Percentiles rank a stretch among this genome's conserved stretches.
phyloP scores from a whole-genome alignment of 2,797 vertebrate species.

The Acanthopagrus latus region DNA sequence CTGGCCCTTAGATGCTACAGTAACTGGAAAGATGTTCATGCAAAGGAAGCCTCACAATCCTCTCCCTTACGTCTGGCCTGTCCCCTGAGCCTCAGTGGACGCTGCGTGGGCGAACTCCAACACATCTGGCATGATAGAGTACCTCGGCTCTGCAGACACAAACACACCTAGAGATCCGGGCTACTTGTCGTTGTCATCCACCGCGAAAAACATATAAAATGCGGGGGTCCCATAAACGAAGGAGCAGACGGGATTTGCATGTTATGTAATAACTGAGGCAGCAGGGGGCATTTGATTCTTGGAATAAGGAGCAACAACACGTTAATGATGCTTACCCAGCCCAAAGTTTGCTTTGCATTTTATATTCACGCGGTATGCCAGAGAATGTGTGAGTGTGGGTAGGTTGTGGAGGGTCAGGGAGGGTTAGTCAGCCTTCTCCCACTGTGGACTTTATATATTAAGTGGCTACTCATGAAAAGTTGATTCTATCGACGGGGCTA shows the following conservation, averaged over 20 bases:
- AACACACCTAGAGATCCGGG: slow-evolving; percentile 20
- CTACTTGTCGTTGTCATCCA: slow-evolving; percentile 24
- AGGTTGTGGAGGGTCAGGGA: slow-evolving; percentile 17
- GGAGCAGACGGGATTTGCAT: slow-evolving; percentile 25
- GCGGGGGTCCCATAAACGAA: not conserved
- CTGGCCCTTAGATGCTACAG: not conserved
- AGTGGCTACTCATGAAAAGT: not conserved
- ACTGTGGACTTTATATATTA: not conserved
- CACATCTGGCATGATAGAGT: slow-evolving; percentile 69
- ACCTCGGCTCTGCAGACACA: slow-evolving; percentile 38
- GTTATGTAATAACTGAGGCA: slow-evolving; percentile 46
- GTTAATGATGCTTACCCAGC: slow-evolving; percentile 48
- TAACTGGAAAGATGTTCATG: slow-evolving; percentile 22
- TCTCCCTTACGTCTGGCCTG: slow-evolving; percentile 44
- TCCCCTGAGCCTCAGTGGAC: slow-evolving; percentile 55
- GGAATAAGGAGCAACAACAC: slow-evolving; percentile 33
- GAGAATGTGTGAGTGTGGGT: slow-evolving; percentile 24
- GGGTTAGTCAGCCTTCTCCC: slow-evolving; percentile 11
- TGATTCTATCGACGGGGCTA: not conserved
- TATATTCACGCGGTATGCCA: slow-evolving; percentile 47
- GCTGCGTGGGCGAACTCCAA: slow-evolving; percentile 59
- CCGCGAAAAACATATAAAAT: slow-evolving; percentile 2
- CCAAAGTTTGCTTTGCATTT: slow-evolving; percentile 57
- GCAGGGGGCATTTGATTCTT: slow-evolving; percentile 42
- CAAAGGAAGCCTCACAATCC: slow-evolving; percentile 21